phyloP scores from a whole-genome alignment of 2,113 vertebrate species.

The Semnornis frantzii region DNA sequence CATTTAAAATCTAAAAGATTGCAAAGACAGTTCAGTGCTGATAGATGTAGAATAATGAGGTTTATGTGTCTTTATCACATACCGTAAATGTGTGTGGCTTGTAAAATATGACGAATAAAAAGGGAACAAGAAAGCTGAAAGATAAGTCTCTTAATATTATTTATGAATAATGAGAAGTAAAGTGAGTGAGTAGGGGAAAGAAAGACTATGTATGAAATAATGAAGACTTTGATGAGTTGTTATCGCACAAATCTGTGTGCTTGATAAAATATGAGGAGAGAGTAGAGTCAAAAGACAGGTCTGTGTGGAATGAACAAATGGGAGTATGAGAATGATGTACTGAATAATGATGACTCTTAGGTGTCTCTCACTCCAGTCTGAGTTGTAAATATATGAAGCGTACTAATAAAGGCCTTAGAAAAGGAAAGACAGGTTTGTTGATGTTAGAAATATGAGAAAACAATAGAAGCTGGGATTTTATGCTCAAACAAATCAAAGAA shows the following conservation, averaged over 20 bases:
- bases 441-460: constrained; percentile 44
- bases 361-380: background rate
- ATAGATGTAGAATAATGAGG: constrained; percentile 66
- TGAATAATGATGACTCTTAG: constrained; percentile 43
- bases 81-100: constrained; percentile 54
- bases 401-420: constrained; percentile 42
- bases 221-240: constrained; percentile 74
- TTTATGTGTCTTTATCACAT: constrained; percentile 65
- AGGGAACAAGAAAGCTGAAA: constrained; percentile 52
- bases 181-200: constrained; percentile 61
- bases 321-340: background rate
- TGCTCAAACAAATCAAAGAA: constrained; percentile 59
- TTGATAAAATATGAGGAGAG: constrained; percentile 69
- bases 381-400: constrained; percentile 48
- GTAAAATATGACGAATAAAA: constrained; percentile 70
- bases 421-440: constrained; percentile 25
- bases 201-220: constrained; percentile 69
- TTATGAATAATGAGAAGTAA: constrained; percentile 72
- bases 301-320: constrained; percentile 59
- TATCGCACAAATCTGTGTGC: constrained; percentile 64
- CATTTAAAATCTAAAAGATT: constrained; percentile 62
- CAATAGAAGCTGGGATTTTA: constrained; percentile 22
- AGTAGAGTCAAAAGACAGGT: constrained; percentile 49
- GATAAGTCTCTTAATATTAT: constrained; percentile 66
- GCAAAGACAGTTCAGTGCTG: constrained; percentile 55